Base-by-base conservation (phyloP, 2,113 vertebrate genomes). In the Limnothrissa miodon region DNA sequence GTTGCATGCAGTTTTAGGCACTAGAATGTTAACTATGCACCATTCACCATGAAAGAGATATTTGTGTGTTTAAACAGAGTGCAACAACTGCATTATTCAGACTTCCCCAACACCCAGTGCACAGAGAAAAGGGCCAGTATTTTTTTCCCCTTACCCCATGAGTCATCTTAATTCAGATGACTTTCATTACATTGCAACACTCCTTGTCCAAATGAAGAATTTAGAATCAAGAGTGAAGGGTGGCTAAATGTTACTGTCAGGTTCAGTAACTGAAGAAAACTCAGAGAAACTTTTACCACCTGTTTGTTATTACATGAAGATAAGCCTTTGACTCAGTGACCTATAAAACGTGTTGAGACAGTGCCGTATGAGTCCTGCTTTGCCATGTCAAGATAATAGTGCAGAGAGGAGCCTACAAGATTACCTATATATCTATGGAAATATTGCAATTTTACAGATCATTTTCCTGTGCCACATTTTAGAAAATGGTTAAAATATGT, bases 301-400 rank as follows among this genome's bases (percentile, higher is more conserved):
- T 36, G 33, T 29, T 74, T 36, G 11, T 39, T 36, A 74, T 36
- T 74, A 74, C 33, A 17, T 8, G 2, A 29, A n/a, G n/a, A n/a
- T n/a, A n/a, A 74, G 66, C 11, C 66, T 74, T 3, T 17, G 29
- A 42, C 42, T 11, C 29, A 36, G 44, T 85, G 83, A 81, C 86
- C 42, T 51, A 84, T 13, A 84, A n/a, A 87, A 84, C 85, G 79
- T 45, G 48, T 66, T 83, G 33, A 45, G 45, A 84, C 79, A 70
- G n/a, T 29, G 48, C 59, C 70, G 78, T 81, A 36, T 21, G 25
- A 42, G 42, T 44, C 39, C 29, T 78, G 29, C 23, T 53, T 19
- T 80, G 80, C 56, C 81, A 78, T 82, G 59, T 80, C 82, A 82
- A 79, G 82, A 42, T 42, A 85, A 9, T 56, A 33, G 0, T 21